phyloP scores from a whole-genome alignment of 2,797 vertebrate genomes.

The Enteromius anoplus region DNA sequence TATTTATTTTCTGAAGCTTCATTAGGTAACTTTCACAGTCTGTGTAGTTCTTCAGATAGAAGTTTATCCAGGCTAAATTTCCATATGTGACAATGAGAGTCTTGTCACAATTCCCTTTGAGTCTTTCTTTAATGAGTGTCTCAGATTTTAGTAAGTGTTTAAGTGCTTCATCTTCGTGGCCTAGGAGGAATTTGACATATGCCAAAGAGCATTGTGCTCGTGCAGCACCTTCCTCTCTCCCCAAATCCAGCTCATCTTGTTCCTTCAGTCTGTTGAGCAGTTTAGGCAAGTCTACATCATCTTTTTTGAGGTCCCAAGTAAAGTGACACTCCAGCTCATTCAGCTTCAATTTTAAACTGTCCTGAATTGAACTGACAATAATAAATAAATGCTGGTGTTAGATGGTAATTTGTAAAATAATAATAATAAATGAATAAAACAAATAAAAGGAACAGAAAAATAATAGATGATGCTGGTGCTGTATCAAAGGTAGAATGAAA shows the following conservation, averaged over 20 bases:
- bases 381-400: background rate
- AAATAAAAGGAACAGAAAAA: too few relatives aligned
- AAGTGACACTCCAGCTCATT: conserved; percentile 79
- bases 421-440: too few relatives aligned
- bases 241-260: conserved; percentile 62
- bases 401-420: too few relatives aligned
- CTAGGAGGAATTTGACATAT: conserved; percentile 73
- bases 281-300: conserved; percentile 65
- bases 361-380: conserved; percentile 64
- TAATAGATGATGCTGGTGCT: too few relatives aligned
- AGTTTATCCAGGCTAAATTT: conserved; percentile 79
- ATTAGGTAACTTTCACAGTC: conserved; percentile 68
- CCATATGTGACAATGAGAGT: conserved; percentile 77
- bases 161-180: conserved; percentile 71
- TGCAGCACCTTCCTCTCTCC: conserved; percentile 44
- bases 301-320: conserved; percentile 75
- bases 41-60: conserved; percentile 65
- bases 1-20: conserved; percentile 67
- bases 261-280: conserved; percentile 67
- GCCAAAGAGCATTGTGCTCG: conserved; percentile 70
- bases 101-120: conserved; percentile 61
- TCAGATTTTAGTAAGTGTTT: conserved; percentile 71
- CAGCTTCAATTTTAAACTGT: conserved; percentile 65
- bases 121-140: conserved; percentile 55
- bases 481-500: too few relatives aligned